Percentiles rank a stretch among this genome's conserved stretches.
Conservation (phyloP, 2,888 invertebrate species). For the Lasioglossum zephyrum region DNA sequence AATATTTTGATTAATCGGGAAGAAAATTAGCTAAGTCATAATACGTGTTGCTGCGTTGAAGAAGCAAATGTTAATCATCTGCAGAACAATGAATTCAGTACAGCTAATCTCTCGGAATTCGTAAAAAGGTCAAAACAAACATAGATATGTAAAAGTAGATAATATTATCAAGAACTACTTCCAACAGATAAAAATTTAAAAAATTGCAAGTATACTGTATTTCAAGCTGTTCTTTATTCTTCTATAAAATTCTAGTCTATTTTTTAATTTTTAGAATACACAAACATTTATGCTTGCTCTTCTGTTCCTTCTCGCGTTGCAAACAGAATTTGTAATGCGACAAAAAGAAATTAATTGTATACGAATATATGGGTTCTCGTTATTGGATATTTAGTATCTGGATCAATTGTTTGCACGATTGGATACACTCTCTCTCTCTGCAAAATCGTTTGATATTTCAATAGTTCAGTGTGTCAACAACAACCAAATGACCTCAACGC, state of each 20-base stretch:
- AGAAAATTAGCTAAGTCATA: not conserved
- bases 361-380: not conserved
- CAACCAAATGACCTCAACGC: not conserved
- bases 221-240: no score
- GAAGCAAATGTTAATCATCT: not conserved
- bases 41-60: no score
- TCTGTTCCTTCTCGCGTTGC: not conserved
- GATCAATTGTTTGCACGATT: not conserved
- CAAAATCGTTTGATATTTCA: not conserved
- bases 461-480: constrained; percentile 16
- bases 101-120: not conserved
- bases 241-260: no score
- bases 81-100: not conserved
- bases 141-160: not conserved
- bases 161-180: not conserved
- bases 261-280: no score
- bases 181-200: not conserved
- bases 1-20: not conserved
- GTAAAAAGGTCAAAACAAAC: not conserved
- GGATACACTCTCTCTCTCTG: not conserved
- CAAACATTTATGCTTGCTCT: no score
- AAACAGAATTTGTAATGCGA: not conserved
- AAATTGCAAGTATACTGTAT: not conserved
- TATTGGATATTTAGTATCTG: not conserved
- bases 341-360: not conserved